Percentiles rank a stretch among this genome's conserved stretches.
phyloP scores from a whole-genome alignment of 2,797 vertebrate species.

The Sebastolobus alascanus region DNA sequence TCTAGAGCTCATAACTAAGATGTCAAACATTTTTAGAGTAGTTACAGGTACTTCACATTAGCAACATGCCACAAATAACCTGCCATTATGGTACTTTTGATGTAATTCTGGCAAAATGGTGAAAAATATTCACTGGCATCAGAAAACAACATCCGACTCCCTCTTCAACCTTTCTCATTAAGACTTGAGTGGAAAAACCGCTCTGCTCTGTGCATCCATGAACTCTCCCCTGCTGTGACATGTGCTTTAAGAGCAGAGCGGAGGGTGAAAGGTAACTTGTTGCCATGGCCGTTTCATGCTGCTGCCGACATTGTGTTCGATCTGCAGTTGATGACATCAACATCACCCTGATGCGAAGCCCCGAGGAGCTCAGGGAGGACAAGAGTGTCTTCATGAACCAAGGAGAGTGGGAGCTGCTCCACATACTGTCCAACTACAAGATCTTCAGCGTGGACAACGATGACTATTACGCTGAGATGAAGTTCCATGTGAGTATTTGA shows the following conservation, averaged over 20 bases:
- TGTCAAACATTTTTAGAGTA: too few species aligned
- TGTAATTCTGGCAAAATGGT: not conserved
- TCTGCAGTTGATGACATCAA: slow-evolving; percentile 94
- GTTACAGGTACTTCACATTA: too few species aligned
- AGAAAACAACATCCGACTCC: not conserved
- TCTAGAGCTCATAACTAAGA: too few species aligned
- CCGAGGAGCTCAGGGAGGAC: slow-evolving; percentile 91
- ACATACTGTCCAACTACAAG: slow-evolving; percentile 89
- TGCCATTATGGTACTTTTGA: not conserved
- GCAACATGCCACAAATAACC: not conserved
- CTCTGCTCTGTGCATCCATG: slow-evolving; percentile 20
- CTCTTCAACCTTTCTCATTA: not conserved
- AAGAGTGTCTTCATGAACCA: slow-evolving; percentile 96
- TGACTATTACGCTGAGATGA: slow-evolving; percentile 93
- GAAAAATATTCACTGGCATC: not conserved
- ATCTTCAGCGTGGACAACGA: slow-evolving; percentile 91
- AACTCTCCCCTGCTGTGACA: slow-evolving; percentile 39
- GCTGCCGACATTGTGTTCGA: slow-evolving; percentile 45
- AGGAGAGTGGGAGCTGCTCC: slow-evolving; percentile 97
- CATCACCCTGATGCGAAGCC: slow-evolving; percentile 93
- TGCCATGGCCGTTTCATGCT: slow-evolving; percentile 52
- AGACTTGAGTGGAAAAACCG: not conserved
- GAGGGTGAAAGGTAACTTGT: slow-evolving; percentile 19
- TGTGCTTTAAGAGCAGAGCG: slow-evolving; percentile 23
- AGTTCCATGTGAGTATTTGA: slow-evolving; percentile 88